Conservation (phyloP, 2,113 vertebrate genomes). For the Phainopepla nitens region DNA sequence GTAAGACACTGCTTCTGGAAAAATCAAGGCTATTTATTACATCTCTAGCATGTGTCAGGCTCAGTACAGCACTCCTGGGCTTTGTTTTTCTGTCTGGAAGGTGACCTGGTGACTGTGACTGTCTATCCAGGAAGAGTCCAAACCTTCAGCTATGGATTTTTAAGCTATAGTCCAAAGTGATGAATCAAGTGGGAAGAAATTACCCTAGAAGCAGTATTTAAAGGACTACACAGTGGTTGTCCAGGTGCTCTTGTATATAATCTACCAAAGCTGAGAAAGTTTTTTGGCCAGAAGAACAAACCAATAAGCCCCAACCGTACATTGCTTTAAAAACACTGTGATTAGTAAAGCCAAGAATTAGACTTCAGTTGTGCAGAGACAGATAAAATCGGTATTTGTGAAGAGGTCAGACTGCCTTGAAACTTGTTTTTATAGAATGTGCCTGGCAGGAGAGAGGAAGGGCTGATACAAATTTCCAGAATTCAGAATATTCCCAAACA, state of each 20-base stretch:
- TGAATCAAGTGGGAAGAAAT: background rate
- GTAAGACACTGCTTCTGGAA: background rate
- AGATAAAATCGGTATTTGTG: background rate
- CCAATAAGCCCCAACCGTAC: background rate
- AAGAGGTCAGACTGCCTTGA: background rate
- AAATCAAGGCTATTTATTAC: background rate
- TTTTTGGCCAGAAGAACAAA: background rate
- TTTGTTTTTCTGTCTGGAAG: background rate
- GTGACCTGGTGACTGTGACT: background rate
- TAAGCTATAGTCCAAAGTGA: background rate
- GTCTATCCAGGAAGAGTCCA: background rate
- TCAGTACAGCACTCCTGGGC: background rate
- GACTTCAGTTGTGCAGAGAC: background rate
- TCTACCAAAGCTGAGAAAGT: background rate
- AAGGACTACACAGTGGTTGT: background rate
- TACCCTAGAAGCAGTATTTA: background rate
- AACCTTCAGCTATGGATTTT: background rate
- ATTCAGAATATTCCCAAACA: background rate
- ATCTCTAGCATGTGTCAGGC: background rate
- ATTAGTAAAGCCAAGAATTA: background rate
- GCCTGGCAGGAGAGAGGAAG: background rate
- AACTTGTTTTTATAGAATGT: background rate
- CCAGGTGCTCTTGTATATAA: background rate
- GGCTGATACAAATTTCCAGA: accelerated
- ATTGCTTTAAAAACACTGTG: background rate